Base-by-base conservation (phyloP, 92 coral and sea anemone genomes). In the Actinernus sp. region DNA sequence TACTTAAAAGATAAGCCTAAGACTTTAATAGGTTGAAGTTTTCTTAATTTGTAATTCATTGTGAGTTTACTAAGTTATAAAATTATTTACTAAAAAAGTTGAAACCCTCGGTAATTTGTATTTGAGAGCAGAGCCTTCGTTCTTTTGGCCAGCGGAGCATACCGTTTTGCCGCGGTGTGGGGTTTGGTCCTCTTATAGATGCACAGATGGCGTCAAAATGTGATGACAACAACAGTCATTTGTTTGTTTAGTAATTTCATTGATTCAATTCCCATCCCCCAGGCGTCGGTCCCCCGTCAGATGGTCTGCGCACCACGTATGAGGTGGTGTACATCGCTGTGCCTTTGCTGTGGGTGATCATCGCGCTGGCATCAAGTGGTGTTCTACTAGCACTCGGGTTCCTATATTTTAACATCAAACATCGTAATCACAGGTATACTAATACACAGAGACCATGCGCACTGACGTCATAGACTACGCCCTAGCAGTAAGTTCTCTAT, bases 251-350 rank as follows among this genome's bases (percentile, higher is more conserved):
- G 21, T 4, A 6, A 8, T 34, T 14, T 6, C 41, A 24, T 57
- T 17, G 37, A 21, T 14, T 14, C 2, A 24, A 50, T 17, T 17
- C 13, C 13, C 66, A 17, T 18, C 2, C 40, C 30, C 30, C 47
- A 65, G 84, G 80, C 68, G 24, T 36, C 31, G 73, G 73, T 21
- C 79, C 86, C 26, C 94, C 94, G 1, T 37, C 68, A 6, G 94
- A 88, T 29, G 71, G 83, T 13, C 65, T 52, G 60, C 55, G 45
- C 9, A 31, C 23, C 14, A 14, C 26, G 7, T 70, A 75, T 27
- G 39, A 68, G 59, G 55, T 68, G 3, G 57, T 69, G 23, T 55
- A 76, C 59, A 29, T 88, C 31, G 24, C 78, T 1, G 62, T 76
- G 68, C 61, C 65, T 0, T 52, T 88, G 44, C 73, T 88, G 40